Conservation (phyloP, 2,888 invertebrate genomes). For the Synergus itoensis region DNA sequence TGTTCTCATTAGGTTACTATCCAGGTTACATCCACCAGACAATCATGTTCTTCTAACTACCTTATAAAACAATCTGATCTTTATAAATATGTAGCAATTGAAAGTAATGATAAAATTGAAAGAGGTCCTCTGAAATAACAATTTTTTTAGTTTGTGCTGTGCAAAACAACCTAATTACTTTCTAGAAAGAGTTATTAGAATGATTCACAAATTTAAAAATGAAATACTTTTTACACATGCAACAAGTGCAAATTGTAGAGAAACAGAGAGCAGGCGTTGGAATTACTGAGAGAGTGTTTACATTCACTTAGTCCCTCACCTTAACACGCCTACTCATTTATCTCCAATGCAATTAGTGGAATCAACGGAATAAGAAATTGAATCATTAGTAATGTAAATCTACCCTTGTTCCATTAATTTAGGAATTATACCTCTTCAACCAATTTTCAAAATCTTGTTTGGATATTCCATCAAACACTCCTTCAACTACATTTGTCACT, state of each 20-base stretch:
- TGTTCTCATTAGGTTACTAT: constrained; percentile 12
- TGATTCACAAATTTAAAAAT: not conserved
- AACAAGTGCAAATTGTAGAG: not conserved
- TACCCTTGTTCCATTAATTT: not conserved
- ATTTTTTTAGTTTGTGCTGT: no score
- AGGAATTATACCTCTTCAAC: not conserved
- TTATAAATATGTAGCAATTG: not conserved
- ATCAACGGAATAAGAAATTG: not conserved
- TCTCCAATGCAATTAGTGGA: not conserved
- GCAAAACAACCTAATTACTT: no score
- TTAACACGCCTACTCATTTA: not conserved
- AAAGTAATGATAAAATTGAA: not conserved
- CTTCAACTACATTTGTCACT: not conserved
- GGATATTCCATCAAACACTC: not conserved
- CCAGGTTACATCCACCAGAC: not conserved
- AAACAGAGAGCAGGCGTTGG: not conserved
- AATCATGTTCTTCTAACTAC: not conserved
- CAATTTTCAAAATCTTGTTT: not conserved
- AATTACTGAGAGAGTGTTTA: not conserved
- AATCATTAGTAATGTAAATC: not conserved
- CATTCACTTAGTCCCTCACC: not conserved
- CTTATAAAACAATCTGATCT: not conserved
- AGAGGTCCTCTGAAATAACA: not conserved
- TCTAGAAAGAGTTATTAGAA: no score
- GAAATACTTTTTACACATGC: not conserved